A percentile compares a stretch with the other conserved stretches of the same genome.
These are phyloP conservation scores for Triplophysa yarkandensis DNA, from an alignment of 2,797 vertebrate species.

Conservation along the genomic window DNA sequence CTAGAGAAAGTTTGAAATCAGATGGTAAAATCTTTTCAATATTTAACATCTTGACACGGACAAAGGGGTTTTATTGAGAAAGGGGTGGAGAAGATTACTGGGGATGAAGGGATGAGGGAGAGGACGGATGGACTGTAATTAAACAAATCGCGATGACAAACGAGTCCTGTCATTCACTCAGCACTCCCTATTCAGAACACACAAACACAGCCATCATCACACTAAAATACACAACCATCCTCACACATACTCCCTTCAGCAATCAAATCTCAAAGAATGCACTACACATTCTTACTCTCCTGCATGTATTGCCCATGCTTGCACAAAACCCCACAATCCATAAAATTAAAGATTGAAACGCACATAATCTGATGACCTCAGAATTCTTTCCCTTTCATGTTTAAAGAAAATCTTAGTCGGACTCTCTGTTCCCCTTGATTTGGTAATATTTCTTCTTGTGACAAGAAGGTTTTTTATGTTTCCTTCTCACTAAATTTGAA, in stretches of 20 bases:
- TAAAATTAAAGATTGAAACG: slow-evolving; percentile 13
- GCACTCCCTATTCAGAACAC: slow-evolving; percentile 20
- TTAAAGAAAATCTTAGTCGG: slow-evolving; percentile 20
- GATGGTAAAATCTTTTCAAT: too few species aligned
- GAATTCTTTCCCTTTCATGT: slow-evolving; percentile 31
- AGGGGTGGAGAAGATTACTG: slow-evolving; percentile 38
- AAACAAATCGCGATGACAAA: slow-evolving; percentile 44
- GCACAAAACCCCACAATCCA: slow-evolving; percentile 9
- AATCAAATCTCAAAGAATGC: slow-evolving; percentile 23
- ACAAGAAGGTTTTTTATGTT: background rate
- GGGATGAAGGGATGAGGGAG: slow-evolving; percentile 29
- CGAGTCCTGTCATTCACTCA: slow-evolving; percentile 28
- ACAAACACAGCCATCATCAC: slow-evolving; percentile 32
- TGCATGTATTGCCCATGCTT: slow-evolving; percentile 5
- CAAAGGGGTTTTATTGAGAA: slow-evolving; percentile 25
- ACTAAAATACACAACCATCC: slow-evolving; percentile 10
- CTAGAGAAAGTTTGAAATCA: background rate
- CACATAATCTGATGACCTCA: slow-evolving; percentile 6
- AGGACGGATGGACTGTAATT: slow-evolving; percentile 41
- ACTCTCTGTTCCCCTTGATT: slow-evolving; percentile 19
- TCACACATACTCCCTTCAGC: slow-evolving; percentile 16
- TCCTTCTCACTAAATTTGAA: background rate
- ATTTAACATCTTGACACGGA: slow-evolving; percentile 26
- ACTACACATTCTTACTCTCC: slow-evolving; percentile 12
- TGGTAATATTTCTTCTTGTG: background rate